phyloP scores from a whole-genome alignment of 2,113 vertebrate genomes.

The Neoarius graeffei region DNA sequence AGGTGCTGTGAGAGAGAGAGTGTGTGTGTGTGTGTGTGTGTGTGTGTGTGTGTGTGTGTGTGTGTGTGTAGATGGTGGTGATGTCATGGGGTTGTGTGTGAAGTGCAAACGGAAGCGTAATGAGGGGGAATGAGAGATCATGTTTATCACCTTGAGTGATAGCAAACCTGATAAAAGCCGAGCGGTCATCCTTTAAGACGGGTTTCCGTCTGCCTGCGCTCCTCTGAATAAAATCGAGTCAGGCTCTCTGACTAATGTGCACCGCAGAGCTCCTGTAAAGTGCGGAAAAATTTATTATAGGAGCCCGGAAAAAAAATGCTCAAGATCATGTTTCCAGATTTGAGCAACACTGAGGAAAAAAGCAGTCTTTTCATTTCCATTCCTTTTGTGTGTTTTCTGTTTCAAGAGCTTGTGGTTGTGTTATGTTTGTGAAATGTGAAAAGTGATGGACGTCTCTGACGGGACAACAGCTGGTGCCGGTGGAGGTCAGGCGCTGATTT shows the following conservation, averaged over 20 bases:
- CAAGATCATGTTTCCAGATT: conserved; percentile 26
- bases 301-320: conserved; percentile 20
- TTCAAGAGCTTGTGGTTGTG: background rate
- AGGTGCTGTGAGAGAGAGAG: conserved; percentile 40
- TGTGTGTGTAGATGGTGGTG: conserved; percentile 62
- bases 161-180: conserved; percentile 60
- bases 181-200: conserved; percentile 53
- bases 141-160: conserved; percentile 60
- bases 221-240: conserved; percentile 52
- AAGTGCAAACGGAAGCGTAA: conserved; percentile 52
- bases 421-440: background rate
- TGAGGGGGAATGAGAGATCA: conserved; percentile 55
- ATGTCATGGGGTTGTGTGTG: conserved; percentile 55
- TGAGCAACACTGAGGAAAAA: background rate
- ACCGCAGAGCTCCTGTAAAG: conserved; percentile 43
- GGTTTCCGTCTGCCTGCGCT: conserved; percentile 45
- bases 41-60: conserved; percentile 46
- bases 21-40: conserved; percentile 20
- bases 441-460: background rate
- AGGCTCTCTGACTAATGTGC: conserved; percentile 44
- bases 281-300: conserved; percentile 50
- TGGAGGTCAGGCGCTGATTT: conserved; percentile 20
- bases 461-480: background rate
- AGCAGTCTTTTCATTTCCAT: conserved; percentile 25
- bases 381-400: conserved; percentile 41